Percentiles rank a stretch among this genome's conserved stretches.
Evolutionary conservation across 2,888 invertebrate species (phyloP).

Genomic region (Malachius bipustulatus): DNA sequence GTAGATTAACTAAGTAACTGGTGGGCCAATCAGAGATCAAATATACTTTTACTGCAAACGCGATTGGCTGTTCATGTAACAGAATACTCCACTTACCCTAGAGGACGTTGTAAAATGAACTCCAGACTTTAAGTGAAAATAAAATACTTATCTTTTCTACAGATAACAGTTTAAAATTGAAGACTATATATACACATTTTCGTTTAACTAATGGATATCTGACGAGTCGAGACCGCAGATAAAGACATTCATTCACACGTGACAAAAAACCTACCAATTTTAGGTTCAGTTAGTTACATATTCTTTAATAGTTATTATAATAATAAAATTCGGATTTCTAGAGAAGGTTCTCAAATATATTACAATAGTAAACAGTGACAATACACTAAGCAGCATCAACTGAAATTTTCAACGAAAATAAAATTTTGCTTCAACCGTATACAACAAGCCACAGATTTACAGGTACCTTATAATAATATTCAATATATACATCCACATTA

Average conservation of each 20-base stretch:
- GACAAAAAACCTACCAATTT: constrained; percentile 22
- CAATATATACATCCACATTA: constrained; percentile 26
- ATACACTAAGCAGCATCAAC: constrained; percentile 27
- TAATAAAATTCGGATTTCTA: constrained; percentile 38
- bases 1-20: constrained; percentile 15
- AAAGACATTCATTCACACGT: constrained; percentile 24
- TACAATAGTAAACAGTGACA: constrained; percentile 31
- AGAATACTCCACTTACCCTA: not conserved
- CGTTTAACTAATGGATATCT: constrained; percentile 20
- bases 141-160: constrained; percentile 20
- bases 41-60: constrained; percentile 3
- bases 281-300: constrained; percentile 28
- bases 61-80: constrained; percentile 6
- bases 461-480: constrained; percentile 36
- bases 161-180: constrained; percentile 21
- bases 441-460: constrained; percentile 38
- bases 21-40: constrained; percentile 21
- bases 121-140: constrained; percentile 15
- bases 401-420: constrained; percentile 23
- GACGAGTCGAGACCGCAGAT: constrained; percentile 10
- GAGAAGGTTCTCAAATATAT: constrained; percentile 34
- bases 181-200: constrained; percentile 22
- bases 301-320: constrained; percentile 25
- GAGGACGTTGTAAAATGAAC: constrained; percentile 14
- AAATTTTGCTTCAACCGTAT: constrained; percentile 31